phyloP scores from a whole-genome alignment of 2,797 vertebrate species.

The Brachyrhaphis roseni region DNA sequence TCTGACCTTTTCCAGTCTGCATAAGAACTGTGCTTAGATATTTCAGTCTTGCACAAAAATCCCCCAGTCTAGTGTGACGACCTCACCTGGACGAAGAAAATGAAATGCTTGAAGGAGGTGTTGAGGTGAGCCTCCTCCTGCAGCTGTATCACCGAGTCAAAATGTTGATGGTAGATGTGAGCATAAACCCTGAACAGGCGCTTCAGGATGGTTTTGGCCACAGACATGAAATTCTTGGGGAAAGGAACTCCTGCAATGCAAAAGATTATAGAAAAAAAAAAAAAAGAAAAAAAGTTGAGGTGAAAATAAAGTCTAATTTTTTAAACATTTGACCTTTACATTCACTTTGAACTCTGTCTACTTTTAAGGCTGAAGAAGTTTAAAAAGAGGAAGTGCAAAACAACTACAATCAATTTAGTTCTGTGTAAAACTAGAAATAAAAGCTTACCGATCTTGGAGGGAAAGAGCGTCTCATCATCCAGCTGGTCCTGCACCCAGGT shows the following conservation, averaged over 20 bases:
- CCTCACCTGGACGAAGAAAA: constrained; percentile 96
- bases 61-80: rapidly evolving
- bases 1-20: neutral
- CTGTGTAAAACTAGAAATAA: neutral
- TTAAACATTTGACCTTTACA: neutral
- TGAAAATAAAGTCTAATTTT: neutral
- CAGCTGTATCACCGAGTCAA: constrained; percentile 95
- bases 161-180: constrained; percentile 98
- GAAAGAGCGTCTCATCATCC: constrained; percentile 96
- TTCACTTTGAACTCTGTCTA: neutral
- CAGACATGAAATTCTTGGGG: constrained; percentile 97
- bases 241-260: constrained; percentile 89
- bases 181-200: constrained; percentile 95
- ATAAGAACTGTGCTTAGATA: neutral
- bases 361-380: neutral
- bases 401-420: neutral
- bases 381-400: neutral
- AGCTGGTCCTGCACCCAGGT: constrained; percentile 98
- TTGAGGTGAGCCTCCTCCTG: constrained; percentile 98
- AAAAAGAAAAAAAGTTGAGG: constrained; percentile 12
- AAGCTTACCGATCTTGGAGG: constrained; percentile 92
- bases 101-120: constrained; percentile 99
- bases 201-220: constrained; percentile 98
- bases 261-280: neutral
- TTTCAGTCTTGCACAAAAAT: neutral